phyloP scores from a whole-genome alignment of 2,113 vertebrate species.

The Casuarius casuarius region DNA sequence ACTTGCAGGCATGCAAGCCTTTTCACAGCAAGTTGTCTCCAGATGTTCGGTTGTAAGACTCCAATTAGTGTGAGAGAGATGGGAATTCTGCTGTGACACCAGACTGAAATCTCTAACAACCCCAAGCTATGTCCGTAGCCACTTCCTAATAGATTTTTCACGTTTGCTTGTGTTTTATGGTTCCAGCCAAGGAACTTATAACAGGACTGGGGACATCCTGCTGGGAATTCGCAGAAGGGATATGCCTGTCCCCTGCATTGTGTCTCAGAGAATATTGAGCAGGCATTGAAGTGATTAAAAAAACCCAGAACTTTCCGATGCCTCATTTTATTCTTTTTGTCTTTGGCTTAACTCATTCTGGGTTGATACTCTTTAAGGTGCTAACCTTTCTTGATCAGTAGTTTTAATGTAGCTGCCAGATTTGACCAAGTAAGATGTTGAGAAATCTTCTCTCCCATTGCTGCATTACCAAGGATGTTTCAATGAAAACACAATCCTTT shows the following conservation, averaged over 20 bases:
- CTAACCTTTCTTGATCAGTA: background rate
- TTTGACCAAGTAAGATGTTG: background rate
- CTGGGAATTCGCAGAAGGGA: background rate
- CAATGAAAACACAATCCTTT: background rate
- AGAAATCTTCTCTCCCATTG: background rate
- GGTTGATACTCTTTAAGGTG: background rate
- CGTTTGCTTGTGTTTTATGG: background rate
- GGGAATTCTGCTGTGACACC: background rate
- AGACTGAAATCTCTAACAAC: background rate
- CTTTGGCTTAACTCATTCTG: background rate
- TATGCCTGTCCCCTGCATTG: background rate
- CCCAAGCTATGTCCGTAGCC: slow-evolving; percentile 47
- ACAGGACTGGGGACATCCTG: rapidly evolving
- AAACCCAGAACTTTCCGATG: background rate
- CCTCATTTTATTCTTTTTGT: background rate
- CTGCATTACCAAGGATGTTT: background rate
- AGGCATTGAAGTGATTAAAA: background rate
- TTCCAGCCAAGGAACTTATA: background rate
- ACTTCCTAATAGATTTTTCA: slow-evolving; percentile 49
- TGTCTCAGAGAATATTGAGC: background rate
- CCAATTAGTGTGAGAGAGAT: background rate
- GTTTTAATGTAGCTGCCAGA: background rate
- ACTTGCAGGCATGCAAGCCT: slow-evolving; percentile 2
- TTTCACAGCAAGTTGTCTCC: slow-evolving; percentile 62
- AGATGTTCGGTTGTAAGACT: slow-evolving; percentile 51